Evolutionary conservation across 2,113 vertebrate species (phyloP).

Genomic region (Myanophis thanlyinensis): DNA sequence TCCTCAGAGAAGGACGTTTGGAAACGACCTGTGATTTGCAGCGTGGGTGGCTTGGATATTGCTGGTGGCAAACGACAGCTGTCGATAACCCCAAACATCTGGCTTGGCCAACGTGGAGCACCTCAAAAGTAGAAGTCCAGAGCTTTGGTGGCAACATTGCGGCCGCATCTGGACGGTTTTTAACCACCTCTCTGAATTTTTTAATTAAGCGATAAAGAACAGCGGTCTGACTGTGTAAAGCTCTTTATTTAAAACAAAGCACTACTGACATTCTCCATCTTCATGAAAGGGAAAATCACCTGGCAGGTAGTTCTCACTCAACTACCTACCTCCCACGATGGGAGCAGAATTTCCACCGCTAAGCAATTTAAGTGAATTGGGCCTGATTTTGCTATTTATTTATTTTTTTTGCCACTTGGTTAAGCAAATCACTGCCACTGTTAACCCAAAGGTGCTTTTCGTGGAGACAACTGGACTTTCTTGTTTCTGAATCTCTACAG

Average conservation of each 20-base stretch:
- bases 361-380: too few species aligned
- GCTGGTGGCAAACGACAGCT: not conserved
- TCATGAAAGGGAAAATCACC: not conserved
- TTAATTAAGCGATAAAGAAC: not conserved
- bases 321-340: too few species aligned
- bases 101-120: not conserved
- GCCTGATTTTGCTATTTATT: too few species aligned
- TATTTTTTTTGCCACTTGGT: too few species aligned
- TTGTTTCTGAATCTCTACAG: too few species aligned
- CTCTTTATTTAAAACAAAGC: not conserved
- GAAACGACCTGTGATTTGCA: not conserved
- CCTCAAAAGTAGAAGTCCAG: not conserved
- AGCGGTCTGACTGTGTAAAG: not conserved
- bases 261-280: not conserved
- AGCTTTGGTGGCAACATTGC: not conserved
- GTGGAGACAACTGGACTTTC: too few species aligned
- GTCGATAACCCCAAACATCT: not conserved
- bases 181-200: not conserved
- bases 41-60: not conserved
- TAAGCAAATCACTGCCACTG: too few species aligned
- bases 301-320: not conserved
- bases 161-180: not conserved
- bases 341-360: too few species aligned
- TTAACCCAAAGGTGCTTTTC: too few species aligned
- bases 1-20: not conserved